Base-by-base conservation (phyloP, 1,140 invertebrate species). In the Drosophila teissieri region DNA sequence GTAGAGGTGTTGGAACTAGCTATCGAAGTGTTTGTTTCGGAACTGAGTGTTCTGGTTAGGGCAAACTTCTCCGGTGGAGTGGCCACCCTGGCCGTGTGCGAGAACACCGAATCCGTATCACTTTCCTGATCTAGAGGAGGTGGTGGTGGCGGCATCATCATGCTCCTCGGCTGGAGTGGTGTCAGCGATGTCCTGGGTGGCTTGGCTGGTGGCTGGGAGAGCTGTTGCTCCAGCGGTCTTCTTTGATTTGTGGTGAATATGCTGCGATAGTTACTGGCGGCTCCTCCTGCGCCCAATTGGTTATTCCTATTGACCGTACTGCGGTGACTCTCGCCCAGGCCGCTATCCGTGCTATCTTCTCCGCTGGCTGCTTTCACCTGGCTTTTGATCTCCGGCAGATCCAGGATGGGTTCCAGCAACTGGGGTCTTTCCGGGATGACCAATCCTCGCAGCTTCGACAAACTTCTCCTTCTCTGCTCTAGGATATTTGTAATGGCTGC, bases 51-150 rank as follows among this genome's bases (percentile, higher is more conserved):
- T 61, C 94, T 78, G 36, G 92, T 92, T 22, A 93, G 85, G 69
- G 91, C 93, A 92, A 81, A 94, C 91, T 82, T 93, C 93, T 74
- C 93, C 63, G 90, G 91, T 7, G 90, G 90, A 24, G 91, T 91
- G 11, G 83, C 84, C 39, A 91, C 95, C 37, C 96, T 96, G 0
- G 80, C 80, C 5, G 83, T 88, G 37, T 94, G 96, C 88, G 96
- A 97, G 74, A 97, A 96, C 3, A 96, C 96, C 7, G 96, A 97
- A 91, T 97, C 96, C 83, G 96, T 97, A 88, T 97, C 96, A 74
- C 96, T 97, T 74, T 97, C 96, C 78, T 96, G 95, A 52, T 94
- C 88, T 36, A 93, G 44, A 78, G 67, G 93, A 6, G 84, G 78
- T 60, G 65, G 64, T 8, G 49, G 76, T 10, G 42, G 80, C 2